Evolutionary conservation across 2,888 invertebrate species (phyloP), one percentile per base, ranked within the genome.

Genomic region (Drosophila ustulata): DNA sequence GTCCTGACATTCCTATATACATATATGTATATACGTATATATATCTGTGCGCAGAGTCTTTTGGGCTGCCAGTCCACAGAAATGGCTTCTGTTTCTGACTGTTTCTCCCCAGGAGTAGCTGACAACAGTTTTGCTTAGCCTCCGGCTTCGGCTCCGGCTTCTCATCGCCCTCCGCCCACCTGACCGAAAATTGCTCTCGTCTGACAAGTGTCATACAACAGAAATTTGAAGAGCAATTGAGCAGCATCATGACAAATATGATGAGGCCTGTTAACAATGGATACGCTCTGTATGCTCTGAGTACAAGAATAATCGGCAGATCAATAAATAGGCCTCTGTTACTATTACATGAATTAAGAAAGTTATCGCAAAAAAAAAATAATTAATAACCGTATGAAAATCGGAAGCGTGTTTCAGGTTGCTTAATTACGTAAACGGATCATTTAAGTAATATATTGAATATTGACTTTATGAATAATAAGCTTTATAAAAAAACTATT

Each of bases 41-140:
- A 45, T 4, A 23, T 23, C 4, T 49, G 18, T 51, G 25, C 9
- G 46, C 41, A 1, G n/a, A 13, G 34, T 2, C 34, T 34, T 34
- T 34, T 11, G 11, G 23, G 28, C 34, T 32, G 45, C 1, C 46
- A 58, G 4, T 7, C 23, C 30, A 39, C 46, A 47, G 32, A 45
- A 34, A 61, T 63, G 66, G 28, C 65, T 61, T 50, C 77, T 80
- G 72, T 63, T 64, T 71, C 52, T 58, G 67, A 30, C 53, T 59
- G 58, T 11, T 45, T 51, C 64, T 56, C 47, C 55, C 47, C 34
- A 34, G 34, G 9, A 34, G 56, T 57, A 62, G 58, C 49, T 66
- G 67, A 63, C 71, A 71, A 58, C 68, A 78, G 71, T 69, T 70
- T 65, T 56, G 68, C 71, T 52, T 45, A 46, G 39, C 59, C 62